Base-by-base conservation (phyloP, 1,140 invertebrate species). In the Chironomus striatipennis region DNA sequence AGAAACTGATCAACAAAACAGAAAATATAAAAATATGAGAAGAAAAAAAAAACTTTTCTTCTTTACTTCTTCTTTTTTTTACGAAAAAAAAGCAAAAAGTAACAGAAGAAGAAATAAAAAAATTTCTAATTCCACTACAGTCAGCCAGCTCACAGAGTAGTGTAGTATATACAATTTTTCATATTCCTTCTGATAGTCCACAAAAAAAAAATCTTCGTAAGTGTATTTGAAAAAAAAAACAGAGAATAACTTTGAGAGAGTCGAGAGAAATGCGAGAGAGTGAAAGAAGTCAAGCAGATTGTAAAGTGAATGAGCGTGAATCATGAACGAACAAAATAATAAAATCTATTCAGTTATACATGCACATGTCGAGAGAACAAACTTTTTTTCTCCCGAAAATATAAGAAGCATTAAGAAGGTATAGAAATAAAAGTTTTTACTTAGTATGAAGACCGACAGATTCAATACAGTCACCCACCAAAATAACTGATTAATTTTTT, bases 1-100 rank as follows among this genome's bases (percentile, higher is more conserved):
- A 70, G 65, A 70, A 70, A 70, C 65, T 70, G 65, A 70, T 70
- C 65, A 70, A 70, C 65, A 70, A 70, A 70, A 20, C 65, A 70
- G 18, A 18, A 21, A 57, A 57, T 12, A 57, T 10, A 57, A 18
- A 70, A 70, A 70, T 12, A 21, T 9, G 65, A 70, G 20, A 70
- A 67, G 64, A 47, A 47, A n/a, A n/a, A 57, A 57, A 70, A 70
- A 70, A 70, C 65, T 70, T 18, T 70, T 70, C 18, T 57, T 57
- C n/a, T 57, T 57, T 57, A 12, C 9, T 57, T 57, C n/a, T 57
- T 57, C n/a, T 57, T 57, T 57, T 57, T 57, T 57, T 57, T 57
- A 2, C 5, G 1, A 34, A 34, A 34, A 34, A 34, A 34, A 34
- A 34, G 24, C 24, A 34, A 34, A 34, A 57, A 57, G 47, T n/a